Evolutionary conservation across 1,140 invertebrate species (phyloP).

Genomic region (Leptonema lineaticorne): DNA sequence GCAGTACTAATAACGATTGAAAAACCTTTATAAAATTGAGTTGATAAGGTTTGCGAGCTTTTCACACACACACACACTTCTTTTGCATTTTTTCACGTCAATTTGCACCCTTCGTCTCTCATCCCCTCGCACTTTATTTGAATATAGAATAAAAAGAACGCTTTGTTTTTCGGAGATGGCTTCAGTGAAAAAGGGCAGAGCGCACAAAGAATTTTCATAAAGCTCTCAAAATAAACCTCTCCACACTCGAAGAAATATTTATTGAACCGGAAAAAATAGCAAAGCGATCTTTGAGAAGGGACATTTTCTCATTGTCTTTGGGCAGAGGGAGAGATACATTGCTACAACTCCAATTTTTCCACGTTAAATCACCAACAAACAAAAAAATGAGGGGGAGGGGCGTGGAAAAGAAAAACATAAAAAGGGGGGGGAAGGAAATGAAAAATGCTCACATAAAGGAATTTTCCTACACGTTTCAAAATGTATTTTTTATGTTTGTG

Average conservation of each 20-base stretch:
- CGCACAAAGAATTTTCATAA: constrained; percentile 14
- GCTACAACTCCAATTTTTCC: background rate
- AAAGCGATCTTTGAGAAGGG: background rate
- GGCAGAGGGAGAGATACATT: background rate
- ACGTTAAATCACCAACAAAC: background rate
- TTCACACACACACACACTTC: too few relatives aligned
- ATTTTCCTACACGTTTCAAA: too few relatives aligned
- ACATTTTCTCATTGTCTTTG: constrained; percentile 12
- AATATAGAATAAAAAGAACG: too few relatives aligned
- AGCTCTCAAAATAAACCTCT: constrained; percentile 11
- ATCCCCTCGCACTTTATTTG: background rate
- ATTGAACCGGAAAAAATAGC: constrained; percentile 18
- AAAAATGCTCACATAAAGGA: background rate
- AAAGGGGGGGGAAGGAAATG: too few relatives aligned
- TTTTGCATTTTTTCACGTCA: too few relatives aligned
- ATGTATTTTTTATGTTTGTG: background rate
- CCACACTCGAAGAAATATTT: constrained; percentile 12
- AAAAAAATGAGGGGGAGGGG: too few relatives aligned
- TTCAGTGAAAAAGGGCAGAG: too few relatives aligned
- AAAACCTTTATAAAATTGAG: too few relatives aligned
- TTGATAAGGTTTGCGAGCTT: too few relatives aligned
- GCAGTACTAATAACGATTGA: too few relatives aligned
- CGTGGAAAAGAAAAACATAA: too few relatives aligned
- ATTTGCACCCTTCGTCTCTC: background rate
- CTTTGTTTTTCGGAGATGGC: too few relatives aligned